Conservation (phyloP, 2,113 vertebrate species). For the human region GRCh38 chr12:115575001-115575500, state of each 20-base stretch:
- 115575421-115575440: background rate
- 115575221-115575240: background rate
- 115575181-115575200: too few relatives aligned
- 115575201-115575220: background rate
- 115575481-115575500: background rate
- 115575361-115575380: fast-evolving
- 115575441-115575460: background rate
- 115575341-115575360: background rate
- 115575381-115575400: background rate
- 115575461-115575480: background rate
- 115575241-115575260: background rate
- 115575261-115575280: background rate
- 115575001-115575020: background rate
- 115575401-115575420: fast-evolving
- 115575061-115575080: background rate
- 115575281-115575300: background rate
- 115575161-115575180: background rate
- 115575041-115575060: background rate
- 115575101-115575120: background rate
- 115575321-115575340: background rate
- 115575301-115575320: background rate
- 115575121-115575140: background rate
- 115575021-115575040: background rate
- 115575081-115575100: background rate
- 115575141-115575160: background rate